Percentiles rank a stretch among this genome's conserved stretches.
phyloP scores from a whole-genome alignment of 2,113 vertebrate species.

The Ciconia maguari region DNA sequence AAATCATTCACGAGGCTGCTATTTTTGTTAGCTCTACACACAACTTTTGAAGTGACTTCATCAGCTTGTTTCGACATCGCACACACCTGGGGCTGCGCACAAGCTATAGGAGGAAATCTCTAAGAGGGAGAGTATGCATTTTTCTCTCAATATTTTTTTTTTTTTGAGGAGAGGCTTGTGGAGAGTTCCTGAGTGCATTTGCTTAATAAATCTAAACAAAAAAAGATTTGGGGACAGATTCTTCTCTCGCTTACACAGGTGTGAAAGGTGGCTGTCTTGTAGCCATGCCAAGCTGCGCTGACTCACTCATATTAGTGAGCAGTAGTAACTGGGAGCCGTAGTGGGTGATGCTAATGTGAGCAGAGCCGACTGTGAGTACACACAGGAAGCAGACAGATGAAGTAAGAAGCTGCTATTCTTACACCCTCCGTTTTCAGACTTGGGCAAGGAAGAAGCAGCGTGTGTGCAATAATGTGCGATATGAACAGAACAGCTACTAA shows the following conservation, averaged over 20 bases:
- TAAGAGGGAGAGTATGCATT: neutral
- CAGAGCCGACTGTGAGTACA: neutral
- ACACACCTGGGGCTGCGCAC: neutral
- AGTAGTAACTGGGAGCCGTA: neutral
- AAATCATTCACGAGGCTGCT: neutral
- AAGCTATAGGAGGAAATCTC: neutral
- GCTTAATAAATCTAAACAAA: neutral
- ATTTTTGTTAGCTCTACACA: neutral
- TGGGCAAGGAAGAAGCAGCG: neutral
- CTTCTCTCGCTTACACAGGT: neutral
- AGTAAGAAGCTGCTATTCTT: constrained; percentile 43
- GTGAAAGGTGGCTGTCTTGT: neutral
- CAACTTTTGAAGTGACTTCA: neutral
- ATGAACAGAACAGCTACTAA: constrained; percentile 11
- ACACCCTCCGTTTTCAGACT: neutral
- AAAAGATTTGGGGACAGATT: neutral
- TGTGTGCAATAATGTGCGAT: neutral
- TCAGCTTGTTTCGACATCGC: neutral
- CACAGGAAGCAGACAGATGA: constrained; percentile 44
- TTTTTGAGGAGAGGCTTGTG: neutral
- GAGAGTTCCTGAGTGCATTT: neutral
- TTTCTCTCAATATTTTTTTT: neutral
- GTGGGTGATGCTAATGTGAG: neutral
- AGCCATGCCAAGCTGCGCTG: neutral
- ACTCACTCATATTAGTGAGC: neutral